These are phyloP conservation scores for Phalera bucephala DNA, from an alignment of 2,888 invertebrate species.

Conservation along the genomic window DNA sequence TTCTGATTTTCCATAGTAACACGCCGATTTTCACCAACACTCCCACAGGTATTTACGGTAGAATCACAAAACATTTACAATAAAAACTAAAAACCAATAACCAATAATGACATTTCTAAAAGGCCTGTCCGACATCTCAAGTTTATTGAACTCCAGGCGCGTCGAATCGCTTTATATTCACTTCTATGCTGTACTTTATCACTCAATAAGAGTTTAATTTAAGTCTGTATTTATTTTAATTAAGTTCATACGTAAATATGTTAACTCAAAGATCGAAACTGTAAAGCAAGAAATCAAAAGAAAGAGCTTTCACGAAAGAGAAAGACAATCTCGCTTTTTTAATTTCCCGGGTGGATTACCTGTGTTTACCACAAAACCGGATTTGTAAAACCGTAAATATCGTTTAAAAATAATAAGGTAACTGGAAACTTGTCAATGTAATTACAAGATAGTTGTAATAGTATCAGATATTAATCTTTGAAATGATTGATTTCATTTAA, in stretches of 20 bases:
- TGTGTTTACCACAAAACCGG: constrained; percentile 5
- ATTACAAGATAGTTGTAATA: no score
- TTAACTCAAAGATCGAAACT: constrained; percentile 39
- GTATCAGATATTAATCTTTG: no score
- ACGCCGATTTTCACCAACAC: constrained; percentile 11
- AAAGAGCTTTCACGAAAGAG: constrained; percentile 40
- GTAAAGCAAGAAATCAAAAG: constrained; percentile 45
- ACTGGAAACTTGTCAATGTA: not conserved
- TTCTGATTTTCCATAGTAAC: constrained; percentile 73
- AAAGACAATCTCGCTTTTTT: constrained; percentile 38
- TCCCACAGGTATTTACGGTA: constrained; percentile 35
- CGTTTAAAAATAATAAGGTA: no score
- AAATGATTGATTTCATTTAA: not conserved
- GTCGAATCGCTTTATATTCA: constrained; percentile 35
- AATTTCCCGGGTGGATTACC: constrained; percentile 9
- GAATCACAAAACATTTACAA: constrained; percentile 51
- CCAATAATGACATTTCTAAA: constrained; percentile 60
- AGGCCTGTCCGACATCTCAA: constrained; percentile 49
- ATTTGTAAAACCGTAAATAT: constrained; percentile 6
- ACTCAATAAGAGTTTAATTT: constrained; percentile 38
- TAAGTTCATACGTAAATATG: constrained; percentile 35
- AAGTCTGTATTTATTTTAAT: constrained; percentile 34
- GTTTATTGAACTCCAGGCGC: constrained; percentile 72
- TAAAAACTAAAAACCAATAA: constrained; percentile 56
- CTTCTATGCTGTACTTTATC: constrained; percentile 34